A percentile compares a stretch with the other conserved stretches of the same genome.
Conservation (phyloP, 2,113 vertebrate genomes). For the Baryphthengus martii region DNA sequence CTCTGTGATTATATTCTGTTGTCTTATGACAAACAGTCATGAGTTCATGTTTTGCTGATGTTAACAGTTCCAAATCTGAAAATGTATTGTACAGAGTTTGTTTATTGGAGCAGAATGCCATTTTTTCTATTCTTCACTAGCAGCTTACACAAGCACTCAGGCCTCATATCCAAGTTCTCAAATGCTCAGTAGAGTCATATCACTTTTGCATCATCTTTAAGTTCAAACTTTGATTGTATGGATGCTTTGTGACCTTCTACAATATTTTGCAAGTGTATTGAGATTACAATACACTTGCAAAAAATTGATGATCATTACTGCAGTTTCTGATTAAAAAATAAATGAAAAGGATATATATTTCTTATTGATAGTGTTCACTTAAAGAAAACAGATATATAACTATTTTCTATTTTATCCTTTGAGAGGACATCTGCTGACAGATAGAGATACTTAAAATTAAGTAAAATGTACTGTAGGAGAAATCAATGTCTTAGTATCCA, state of each 20-base stretch:
- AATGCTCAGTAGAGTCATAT: not conserved
- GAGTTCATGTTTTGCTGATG: not conserved
- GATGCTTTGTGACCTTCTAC: not conserved
- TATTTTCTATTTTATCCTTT: not conserved
- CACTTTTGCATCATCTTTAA: not conserved
- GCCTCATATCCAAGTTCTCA: not conserved
- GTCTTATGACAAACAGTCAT: not conserved
- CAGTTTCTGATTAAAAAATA: not conserved
- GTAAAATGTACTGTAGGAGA: not conserved
- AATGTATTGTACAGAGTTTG: not conserved
- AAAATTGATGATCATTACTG: no score
- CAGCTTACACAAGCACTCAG: not conserved
- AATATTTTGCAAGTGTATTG: not conserved
- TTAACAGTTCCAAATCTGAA: not conserved
- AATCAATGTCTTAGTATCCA: not conserved
- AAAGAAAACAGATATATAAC: not conserved
- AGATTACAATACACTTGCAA: no score
- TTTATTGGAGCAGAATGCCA: not conserved
- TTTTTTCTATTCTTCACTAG: not conserved
- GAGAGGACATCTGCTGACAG: not conserved
- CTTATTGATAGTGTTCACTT: rapidly evolving
- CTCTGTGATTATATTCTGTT: not conserved
- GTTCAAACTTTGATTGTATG: not conserved
- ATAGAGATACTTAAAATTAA: not conserved
- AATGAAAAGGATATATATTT: not conserved